phyloP scores from a whole-genome alignment of 2,113 vertebrate genomes.

The Rattus norvegicus region GRCr8 NC_086022.1:112030001-112030500 shows the following conservation, averaged over 20 bases:
- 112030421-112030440: neutral
- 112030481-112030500: neutral
- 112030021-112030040: neutral
- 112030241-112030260: neutral
- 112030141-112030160: neutral
- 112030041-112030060: neutral
- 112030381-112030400: neutral
- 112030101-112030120: neutral
- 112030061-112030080: neutral
- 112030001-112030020: neutral
- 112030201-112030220: neutral
- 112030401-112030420: too few species aligned
- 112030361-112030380: neutral
- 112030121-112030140: neutral
- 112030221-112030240: neutral
- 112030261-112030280: neutral
- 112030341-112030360: neutral
- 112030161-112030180: neutral
- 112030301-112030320: neutral
- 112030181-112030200: neutral
- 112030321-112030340: neutral
- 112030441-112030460: neutral
- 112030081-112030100: neutral
- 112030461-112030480: too few species aligned
- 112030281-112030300: neutral